Conservation (phyloP, 2,888 invertebrate species). For the Andricus quercusramuli region DNA sequence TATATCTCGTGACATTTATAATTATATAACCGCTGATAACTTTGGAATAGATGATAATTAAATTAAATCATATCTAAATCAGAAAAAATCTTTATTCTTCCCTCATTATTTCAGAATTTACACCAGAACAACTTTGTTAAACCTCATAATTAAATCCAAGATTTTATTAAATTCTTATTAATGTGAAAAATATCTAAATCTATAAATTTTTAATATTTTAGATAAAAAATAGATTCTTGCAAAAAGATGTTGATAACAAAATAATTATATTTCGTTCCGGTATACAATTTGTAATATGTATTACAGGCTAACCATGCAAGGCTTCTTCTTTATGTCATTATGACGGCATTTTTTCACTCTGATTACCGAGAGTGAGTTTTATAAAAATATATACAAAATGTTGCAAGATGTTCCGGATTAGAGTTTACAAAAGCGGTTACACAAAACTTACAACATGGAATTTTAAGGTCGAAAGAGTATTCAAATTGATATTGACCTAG, state of each 20-base stretch:
- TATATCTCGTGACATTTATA: constrained; percentile 5
- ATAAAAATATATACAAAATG: background rate
- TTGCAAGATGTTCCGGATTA: background rate
- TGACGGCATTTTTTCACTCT: background rate
- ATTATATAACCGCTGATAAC: constrained; percentile 8
- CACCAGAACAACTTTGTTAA: no score
- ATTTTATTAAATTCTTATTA: no score
- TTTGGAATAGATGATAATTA: background rate
- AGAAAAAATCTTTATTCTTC: no score
- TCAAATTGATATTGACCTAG: background rate
- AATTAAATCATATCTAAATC: background rate
- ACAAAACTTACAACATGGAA: background rate
- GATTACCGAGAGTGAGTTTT: background rate
- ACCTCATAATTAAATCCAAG: no score
- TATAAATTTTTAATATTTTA: no score
- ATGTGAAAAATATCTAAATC: background rate
- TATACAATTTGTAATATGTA: background rate
- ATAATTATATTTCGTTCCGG: background rate
- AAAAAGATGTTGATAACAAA: no score
- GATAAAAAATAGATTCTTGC: no score
- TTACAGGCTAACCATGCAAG: background rate
- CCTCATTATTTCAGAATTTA: no score
- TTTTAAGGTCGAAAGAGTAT: background rate
- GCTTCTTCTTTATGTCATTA: background rate
- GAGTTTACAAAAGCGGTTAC: background rate